phyloP scores from a whole-genome alignment of 2,113 vertebrate species.

The Phylloscopus trochilus region DNA sequence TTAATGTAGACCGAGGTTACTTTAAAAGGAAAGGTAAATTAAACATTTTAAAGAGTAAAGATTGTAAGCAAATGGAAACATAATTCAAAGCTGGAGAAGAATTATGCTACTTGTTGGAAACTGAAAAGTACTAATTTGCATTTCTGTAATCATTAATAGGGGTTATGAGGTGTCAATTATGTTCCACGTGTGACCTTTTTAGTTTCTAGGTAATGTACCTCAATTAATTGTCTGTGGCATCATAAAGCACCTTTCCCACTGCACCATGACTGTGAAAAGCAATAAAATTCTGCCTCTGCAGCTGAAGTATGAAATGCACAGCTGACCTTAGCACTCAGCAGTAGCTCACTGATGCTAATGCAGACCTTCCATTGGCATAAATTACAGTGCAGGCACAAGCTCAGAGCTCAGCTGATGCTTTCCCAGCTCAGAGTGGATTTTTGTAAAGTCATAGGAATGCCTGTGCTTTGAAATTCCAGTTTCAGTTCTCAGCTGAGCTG shows the following conservation, averaged over 20 bases:
- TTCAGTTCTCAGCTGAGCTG: background rate
- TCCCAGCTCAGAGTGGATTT: background rate
- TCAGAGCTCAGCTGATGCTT: conserved; percentile 2
- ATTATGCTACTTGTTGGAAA: conserved; percentile 46
- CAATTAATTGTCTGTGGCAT: conserved; percentile 76
- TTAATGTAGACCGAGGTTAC: background rate
- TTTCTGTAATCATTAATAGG: conserved; percentile 68
- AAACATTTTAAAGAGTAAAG: conserved; percentile 59
- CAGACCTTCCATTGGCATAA: conserved; percentile 52
- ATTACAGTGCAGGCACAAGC: conserved; percentile 31
- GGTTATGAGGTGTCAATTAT: conserved; percentile 71
- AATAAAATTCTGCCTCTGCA: conserved; percentile 68
- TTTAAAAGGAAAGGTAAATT: conserved; percentile 27
- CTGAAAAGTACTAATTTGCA: conserved; percentile 65
- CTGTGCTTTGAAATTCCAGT: background rate
- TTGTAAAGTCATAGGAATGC: conserved; percentile 20
- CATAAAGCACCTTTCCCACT: conserved; percentile 66
- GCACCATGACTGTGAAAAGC: conserved; percentile 59
- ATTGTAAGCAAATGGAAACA: conserved; percentile 60
- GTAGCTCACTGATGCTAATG: conserved; percentile 60
- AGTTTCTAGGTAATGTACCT: conserved; percentile 69
- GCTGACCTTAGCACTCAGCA: conserved; percentile 68
- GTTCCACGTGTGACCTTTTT: conserved; percentile 71
- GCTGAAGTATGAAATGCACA: conserved; percentile 70
- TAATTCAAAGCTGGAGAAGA: conserved; percentile 47